Evolutionary conservation across 2,888 invertebrate species (phyloP), one percentile per base, ranked within the genome.

Genomic region (Apeira syringaria): DNA sequence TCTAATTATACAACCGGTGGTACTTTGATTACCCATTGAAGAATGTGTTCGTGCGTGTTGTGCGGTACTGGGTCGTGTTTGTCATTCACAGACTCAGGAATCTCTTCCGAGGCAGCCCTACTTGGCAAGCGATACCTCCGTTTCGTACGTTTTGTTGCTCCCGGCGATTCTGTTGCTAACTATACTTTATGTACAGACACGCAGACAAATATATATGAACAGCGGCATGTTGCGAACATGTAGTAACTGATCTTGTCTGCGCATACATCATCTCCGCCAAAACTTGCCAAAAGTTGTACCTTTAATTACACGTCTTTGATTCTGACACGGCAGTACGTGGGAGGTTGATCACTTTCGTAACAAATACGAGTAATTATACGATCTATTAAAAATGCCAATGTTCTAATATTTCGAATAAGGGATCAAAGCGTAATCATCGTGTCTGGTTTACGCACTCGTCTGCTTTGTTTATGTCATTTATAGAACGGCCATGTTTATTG

Each of bases 121-220:
- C 47, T 48, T 55, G 62, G 69, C 74, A 61, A 66, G 59, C 65
- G 59, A 58, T 50, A 45, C 45, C 42, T 34, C 31, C 43, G 59
- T 61, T 64, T 74, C 74, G 79, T 77, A 80, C 79, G 78, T 80
- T 77, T 74, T 66, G 74, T 75, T 75, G 68, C 71, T 63, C 55
- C 55, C 54, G 67, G 60, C 61, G 36, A 22, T 68, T 63, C 64
- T 67, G 73, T 70, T 74, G 67, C 73, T 64, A 62, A 60, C 67
- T 61, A 60, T 69, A 51, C 46, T 22, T 18, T 44, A 34, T 44
- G 42, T 59, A 59, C 57, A 58, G 55, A 51, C 46, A 39, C 27
- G 29, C 36, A 46, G 34, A 41, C 44, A 37, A 41, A 48, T 55
- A 43, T 50, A 38, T 53, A 25, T 15, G 44, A 45, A 48, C 32